Conservation (phyloP, 2,797 vertebrate genomes). For the Kryptolebias ocellatus region DNA sequence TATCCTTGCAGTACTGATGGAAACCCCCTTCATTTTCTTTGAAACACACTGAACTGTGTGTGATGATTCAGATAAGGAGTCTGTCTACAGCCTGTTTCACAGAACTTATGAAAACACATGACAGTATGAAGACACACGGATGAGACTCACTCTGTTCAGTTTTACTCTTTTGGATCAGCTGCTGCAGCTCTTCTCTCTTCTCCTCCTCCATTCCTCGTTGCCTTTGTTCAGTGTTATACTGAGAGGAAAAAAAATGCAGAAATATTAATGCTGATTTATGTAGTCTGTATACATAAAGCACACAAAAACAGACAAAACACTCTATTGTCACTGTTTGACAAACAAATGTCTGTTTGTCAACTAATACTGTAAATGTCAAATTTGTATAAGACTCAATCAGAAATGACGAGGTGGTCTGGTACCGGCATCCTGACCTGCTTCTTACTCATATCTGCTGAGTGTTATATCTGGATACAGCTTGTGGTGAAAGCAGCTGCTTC, state of each 20-base stretch:
- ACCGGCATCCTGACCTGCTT: conserved; percentile 24
- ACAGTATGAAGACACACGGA: conserved; percentile 11
- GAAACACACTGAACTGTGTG: conserved; percentile 9
- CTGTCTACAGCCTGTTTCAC: conserved; percentile 25
- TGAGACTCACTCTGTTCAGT: conserved; percentile 86
- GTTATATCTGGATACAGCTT: not conserved
- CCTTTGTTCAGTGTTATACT: conserved; percentile 84
- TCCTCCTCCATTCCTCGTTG: conserved; percentile 78
- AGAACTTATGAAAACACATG: conserved; percentile 23
- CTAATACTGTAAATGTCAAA: not conserved
- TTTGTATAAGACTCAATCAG: not conserved
- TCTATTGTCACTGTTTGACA: not conserved
- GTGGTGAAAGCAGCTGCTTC: conserved; percentile 19
- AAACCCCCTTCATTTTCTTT: conserved; percentile 59
- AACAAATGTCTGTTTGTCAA: not conserved
- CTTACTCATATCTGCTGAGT: conserved; percentile 13
- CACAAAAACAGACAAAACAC: conserved; percentile 4
- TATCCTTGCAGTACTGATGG: conserved; percentile 47
- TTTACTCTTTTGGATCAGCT: conserved; percentile 87
- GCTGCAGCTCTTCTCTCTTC: conserved; percentile 85
- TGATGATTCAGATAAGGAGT: conserved; percentile 56
- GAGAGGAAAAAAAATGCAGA: conserved; percentile 14
- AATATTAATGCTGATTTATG: not conserved
- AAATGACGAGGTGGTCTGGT: conserved; percentile 15
- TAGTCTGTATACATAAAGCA: not conserved